These are phyloP conservation scores for Caenorhabditis drosophilae DNA, from an alignment of 2,888 invertebrate genomes.

Conservation along the genomic window DNA sequence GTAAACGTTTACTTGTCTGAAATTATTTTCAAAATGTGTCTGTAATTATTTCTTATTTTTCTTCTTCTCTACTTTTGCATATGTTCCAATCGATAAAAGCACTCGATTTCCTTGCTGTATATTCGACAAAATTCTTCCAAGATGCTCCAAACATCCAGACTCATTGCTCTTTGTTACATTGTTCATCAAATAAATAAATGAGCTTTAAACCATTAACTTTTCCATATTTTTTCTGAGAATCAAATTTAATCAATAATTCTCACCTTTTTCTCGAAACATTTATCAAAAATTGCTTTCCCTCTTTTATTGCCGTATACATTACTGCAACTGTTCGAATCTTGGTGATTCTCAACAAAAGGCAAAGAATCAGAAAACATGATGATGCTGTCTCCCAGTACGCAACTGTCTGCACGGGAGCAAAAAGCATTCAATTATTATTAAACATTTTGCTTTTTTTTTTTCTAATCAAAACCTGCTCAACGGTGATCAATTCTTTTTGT, in stretches of 20 bases:
- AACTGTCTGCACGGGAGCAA: too few relatives aligned
- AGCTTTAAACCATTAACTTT: constrained; percentile 13
- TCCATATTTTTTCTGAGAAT: not conserved
- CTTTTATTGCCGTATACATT: constrained; percentile 38
- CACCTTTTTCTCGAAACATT: constrained; percentile 41
- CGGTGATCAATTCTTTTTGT: constrained; percentile 10
- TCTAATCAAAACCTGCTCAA: too few relatives aligned
- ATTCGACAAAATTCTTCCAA: constrained; percentile 27
- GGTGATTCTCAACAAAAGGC: constrained; percentile 39
- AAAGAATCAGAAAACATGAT: constrained; percentile 38
- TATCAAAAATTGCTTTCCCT: constrained; percentile 44
- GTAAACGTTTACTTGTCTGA: constrained; percentile 33
- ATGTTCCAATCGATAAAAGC: constrained; percentile 42
- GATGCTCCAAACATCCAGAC: constrained; percentile 8
- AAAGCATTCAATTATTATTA: too few relatives aligned
- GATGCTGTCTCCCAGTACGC: constrained; percentile 37
- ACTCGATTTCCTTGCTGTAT: constrained; percentile 48
- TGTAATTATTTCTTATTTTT: too few relatives aligned
- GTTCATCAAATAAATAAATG: constrained; percentile 38
- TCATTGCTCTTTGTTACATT: constrained; percentile 28
- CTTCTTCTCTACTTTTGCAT: constrained; percentile 45
- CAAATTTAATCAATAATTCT: too few relatives aligned
- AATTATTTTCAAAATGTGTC: too few relatives aligned
- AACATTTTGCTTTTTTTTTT: too few relatives aligned
- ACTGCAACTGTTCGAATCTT: constrained; percentile 35